These are phyloP conservation scores for Xenus cinereus DNA, from an alignment of 2,113 vertebrate genomes.

Conservation along the genomic window DNA sequence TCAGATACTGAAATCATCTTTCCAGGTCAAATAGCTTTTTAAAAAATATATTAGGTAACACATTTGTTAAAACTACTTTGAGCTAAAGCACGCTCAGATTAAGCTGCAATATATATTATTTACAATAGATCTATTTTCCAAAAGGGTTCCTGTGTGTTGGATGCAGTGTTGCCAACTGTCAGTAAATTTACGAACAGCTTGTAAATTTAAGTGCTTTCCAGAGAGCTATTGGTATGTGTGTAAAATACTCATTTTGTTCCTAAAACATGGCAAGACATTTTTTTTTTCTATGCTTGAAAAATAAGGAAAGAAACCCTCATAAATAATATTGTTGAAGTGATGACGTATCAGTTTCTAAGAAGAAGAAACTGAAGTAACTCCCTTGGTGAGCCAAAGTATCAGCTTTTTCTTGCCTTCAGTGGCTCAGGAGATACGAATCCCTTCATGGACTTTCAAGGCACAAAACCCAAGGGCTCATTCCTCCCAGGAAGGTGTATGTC, in stretches of 20 bases:
- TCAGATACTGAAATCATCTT: neutral
- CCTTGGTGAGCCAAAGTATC: neutral
- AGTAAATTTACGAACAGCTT: slow-evolving; percentile 63
- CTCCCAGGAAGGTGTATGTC: neutral
- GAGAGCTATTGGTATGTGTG: slow-evolving; percentile 62
- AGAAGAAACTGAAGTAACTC: neutral
- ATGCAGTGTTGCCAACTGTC: slow-evolving; percentile 63
- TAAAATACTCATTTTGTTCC: slow-evolving; percentile 70
- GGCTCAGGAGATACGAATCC: neutral
- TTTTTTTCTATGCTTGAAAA: slow-evolving; percentile 28
- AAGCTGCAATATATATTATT: slow-evolving; percentile 46
- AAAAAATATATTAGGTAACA: neutral
- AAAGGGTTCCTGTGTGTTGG: slow-evolving; percentile 42
- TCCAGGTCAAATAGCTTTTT: neutral
- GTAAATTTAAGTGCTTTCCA: slow-evolving; percentile 72
- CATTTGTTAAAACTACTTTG: slow-evolving; percentile 6
- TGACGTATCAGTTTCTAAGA: neutral
- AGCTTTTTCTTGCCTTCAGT: neutral
- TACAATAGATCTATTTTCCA: slow-evolving; percentile 64
- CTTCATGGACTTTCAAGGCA: neutral
- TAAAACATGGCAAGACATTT: slow-evolving; percentile 50
- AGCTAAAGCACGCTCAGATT: slow-evolving; percentile 2
- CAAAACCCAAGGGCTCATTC: neutral
- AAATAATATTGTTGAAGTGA: neutral
- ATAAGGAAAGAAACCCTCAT: neutral